Percentiles rank a stretch among this genome's conserved stretches.
Conservation (phyloP, 2,888 invertebrate species). For the Drosophila mettleri region DNA sequence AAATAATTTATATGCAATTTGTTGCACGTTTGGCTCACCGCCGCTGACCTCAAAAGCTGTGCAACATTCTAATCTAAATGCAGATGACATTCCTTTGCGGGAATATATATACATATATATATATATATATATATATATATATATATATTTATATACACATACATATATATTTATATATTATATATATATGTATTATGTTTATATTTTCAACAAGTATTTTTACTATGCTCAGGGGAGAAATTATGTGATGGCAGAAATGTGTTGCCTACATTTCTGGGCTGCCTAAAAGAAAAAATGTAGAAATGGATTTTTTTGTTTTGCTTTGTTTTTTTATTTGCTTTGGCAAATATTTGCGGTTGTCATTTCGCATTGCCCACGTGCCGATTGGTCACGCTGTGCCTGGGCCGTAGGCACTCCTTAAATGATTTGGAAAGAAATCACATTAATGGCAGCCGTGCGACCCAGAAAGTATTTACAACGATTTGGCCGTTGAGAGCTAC, state of each 20-base stretch:
- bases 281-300: slow-evolving; percentile 10
- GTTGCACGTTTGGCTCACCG: slow-evolving; percentile 22
- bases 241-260: slow-evolving; percentile 22
- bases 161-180: background rate
- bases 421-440: slow-evolving; percentile 75
- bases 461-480: slow-evolving; percentile 35
- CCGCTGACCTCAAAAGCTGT: slow-evolving; percentile 26
- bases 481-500: slow-evolving; percentile 18
- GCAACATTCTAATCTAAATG: slow-evolving; percentile 26
- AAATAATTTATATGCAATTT: slow-evolving; percentile 51
- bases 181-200: background rate
- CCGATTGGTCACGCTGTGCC: slow-evolving; percentile 19
- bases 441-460: slow-evolving; percentile 71
- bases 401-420: slow-evolving; percentile 48
- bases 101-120: background rate
- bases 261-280: slow-evolving; percentile 34
- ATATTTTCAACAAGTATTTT: slow-evolving; percentile 19
- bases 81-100: too few species aligned
- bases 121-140: background rate
- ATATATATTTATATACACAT: background rate
- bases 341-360: slow-evolving; percentile 72
- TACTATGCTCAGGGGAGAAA: slow-evolving; percentile 11
- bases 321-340: slow-evolving; percentile 29
- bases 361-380: slow-evolving; percentile 58
- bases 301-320: background rate